Conservation (phyloP, 2,113 vertebrate species). For the Anguilla japonica region DNA sequence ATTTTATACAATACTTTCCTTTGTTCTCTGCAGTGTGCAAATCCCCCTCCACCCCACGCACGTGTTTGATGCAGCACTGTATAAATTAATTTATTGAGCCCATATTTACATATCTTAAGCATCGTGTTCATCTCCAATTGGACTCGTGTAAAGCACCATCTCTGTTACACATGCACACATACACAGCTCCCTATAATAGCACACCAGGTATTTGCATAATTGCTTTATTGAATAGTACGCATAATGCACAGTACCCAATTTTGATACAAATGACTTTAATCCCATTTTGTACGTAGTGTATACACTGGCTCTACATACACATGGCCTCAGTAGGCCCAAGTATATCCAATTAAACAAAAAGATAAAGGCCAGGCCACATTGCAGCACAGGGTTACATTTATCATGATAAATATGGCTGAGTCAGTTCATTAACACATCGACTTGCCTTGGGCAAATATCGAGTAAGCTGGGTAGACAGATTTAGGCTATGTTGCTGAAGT, state of each 20-base stretch:
- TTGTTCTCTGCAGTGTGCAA: neutral
- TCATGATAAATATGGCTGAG: too few relatives aligned
- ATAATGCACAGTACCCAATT: too few relatives aligned
- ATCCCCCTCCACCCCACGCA: neutral
- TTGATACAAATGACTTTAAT: neutral
- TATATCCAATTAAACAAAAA: neutral
- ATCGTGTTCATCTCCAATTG: neutral
- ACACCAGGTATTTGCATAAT: neutral
- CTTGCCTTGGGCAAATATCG: too few relatives aligned
- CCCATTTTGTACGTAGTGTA: too few relatives aligned
- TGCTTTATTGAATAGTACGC: too few relatives aligned
- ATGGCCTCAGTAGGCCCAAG: neutral
- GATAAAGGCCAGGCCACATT: neutral
- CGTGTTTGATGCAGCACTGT: neutral
- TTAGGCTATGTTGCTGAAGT: too few relatives aligned
- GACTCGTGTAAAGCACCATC: neutral
- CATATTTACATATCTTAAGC: neutral
- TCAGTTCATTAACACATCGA: too few relatives aligned
- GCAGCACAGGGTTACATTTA: too few relatives aligned
- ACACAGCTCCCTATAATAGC: neutral
- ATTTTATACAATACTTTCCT: neutral
- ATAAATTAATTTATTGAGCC: neutral
- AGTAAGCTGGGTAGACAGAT: too few relatives aligned
- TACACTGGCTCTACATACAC: too few relatives aligned
- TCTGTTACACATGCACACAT: neutral